Percentiles rank a stretch among this genome's conserved stretches.
Evolutionary conservation across 92 coral and sea anemone species (phyloP).

Genomic region (Montipora capitata): DNA sequence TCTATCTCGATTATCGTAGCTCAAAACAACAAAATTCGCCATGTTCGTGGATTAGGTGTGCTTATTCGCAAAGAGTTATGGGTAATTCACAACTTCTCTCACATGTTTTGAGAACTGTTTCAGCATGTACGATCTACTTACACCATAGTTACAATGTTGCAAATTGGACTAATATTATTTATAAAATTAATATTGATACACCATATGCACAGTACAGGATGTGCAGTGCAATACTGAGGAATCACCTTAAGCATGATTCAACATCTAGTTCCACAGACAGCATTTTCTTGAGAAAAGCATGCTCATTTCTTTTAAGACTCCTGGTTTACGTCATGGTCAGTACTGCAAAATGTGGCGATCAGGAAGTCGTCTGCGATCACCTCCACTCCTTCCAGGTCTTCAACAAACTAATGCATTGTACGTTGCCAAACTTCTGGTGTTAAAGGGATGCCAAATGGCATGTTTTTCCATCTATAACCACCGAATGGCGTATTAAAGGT

Average conservation of each 20-base stretch:
- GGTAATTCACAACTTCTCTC: no score
- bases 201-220: no score
- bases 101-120: no score
- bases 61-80: no score
- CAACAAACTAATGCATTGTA: not conserved
- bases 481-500: conserved; percentile 2
- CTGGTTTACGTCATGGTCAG: conserved; percentile 64
- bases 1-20: no score
- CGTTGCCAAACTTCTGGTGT: not conserved
- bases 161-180: no score
- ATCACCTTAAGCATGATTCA: conserved; percentile 52
- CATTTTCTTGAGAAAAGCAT: conserved; percentile 70
- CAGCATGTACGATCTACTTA: no score
- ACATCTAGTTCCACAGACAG: conserved; percentile 64
- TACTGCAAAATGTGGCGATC: conserved; percentile 75
- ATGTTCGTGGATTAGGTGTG: no score
- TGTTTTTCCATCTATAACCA: conserved; percentile 35
- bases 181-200: no score
- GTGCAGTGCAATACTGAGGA: no score
- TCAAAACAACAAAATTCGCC: no score
- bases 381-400: conserved; percentile 11
- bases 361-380: conserved; percentile 50
- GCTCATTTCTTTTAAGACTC: conserved; percentile 69
- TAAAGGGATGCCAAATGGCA: not conserved
- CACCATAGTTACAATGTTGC: no score